A percentile compares a stretch with the other conserved stretches of the same genome.
These are phyloP conservation scores for Gila orcuttii DNA, from an alignment of 2,113 vertebrate species.

Conservation along the genomic window DNA sequence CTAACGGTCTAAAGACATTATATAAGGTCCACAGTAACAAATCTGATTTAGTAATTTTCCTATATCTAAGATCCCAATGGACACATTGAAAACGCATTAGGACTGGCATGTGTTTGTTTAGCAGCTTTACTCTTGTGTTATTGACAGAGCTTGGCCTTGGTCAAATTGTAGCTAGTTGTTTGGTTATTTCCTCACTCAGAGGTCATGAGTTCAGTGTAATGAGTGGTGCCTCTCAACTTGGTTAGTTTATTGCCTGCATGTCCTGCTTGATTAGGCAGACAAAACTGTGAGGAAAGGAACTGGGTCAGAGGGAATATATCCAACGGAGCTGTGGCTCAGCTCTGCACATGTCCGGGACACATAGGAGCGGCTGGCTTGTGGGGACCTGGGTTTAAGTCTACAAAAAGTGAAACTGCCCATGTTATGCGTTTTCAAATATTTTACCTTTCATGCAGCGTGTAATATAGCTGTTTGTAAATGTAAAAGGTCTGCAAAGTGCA, in stretches of 20 bases:
- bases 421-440: too few relatives aligned
- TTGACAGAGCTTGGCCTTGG: conserved; percentile 7
- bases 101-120: neutral
- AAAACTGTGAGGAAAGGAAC: neutral
- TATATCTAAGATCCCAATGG: neutral
- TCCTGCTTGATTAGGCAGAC: conserved; percentile 5
- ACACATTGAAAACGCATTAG: neutral
- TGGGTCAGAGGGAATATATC: neutral
- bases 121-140: neutral
- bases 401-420: neutral
- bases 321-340: neutral
- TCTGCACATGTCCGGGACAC: neutral
- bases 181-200: conserved; percentile 15
- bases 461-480: too few relatives aligned
- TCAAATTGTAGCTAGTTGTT: conserved; percentile 21
- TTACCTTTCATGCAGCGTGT: too few relatives aligned
- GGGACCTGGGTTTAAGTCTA: neutral
- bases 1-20: neutral
- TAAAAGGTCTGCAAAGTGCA: too few relatives aligned
- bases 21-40: neutral
- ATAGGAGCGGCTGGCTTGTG: neutral
- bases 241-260: conserved; percentile 1
- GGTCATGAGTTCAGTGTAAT: conserved; percentile 35
- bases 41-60: neutral
- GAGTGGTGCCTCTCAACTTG: neutral